Conservation (phyloP, 2,888 invertebrate species). For the Julus scandinavius region DNA sequence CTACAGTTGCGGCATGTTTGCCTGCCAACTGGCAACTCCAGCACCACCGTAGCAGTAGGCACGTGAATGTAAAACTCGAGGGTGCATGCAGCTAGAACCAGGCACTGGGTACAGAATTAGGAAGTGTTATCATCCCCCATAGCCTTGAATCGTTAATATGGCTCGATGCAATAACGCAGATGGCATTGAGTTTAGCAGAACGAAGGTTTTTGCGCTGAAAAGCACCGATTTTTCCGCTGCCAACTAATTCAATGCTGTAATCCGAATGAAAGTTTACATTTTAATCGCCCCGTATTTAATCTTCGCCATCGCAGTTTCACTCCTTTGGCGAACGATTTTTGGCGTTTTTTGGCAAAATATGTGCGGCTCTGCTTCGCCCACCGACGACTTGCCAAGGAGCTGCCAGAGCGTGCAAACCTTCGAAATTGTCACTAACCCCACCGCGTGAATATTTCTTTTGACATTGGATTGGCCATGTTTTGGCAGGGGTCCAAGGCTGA, state of each 20-base stretch:
- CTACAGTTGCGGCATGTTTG: neutral
- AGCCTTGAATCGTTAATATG: slow-evolving; percentile 48
- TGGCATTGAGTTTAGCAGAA: slow-evolving; percentile 40
- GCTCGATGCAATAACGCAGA: slow-evolving; percentile 6
- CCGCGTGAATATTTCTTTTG: neutral
- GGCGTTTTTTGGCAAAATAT: neutral
- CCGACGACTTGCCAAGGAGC: neutral
- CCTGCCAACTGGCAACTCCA: neutral
- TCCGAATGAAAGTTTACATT: neutral
- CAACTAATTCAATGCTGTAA: neutral
- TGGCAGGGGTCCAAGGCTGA: neutral
- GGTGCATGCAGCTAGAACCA: neutral
- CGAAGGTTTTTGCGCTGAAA: neutral
- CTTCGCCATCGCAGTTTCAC: neutral
- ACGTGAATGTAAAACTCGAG: neutral
- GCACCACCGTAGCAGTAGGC: neutral
- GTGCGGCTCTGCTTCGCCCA: neutral
- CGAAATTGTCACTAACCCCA: neutral
- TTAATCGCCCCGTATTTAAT: neutral
- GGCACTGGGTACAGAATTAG: neutral
- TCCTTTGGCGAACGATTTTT: neutral
- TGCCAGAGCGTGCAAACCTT: neutral
- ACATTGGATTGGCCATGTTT: slow-evolving; percentile 13
- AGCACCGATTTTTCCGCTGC: neutral
- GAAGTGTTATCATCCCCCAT: slow-evolving; percentile 12